Conservation (phyloP, 1,140 invertebrate genomes). For the Gryon sp. region DNA sequence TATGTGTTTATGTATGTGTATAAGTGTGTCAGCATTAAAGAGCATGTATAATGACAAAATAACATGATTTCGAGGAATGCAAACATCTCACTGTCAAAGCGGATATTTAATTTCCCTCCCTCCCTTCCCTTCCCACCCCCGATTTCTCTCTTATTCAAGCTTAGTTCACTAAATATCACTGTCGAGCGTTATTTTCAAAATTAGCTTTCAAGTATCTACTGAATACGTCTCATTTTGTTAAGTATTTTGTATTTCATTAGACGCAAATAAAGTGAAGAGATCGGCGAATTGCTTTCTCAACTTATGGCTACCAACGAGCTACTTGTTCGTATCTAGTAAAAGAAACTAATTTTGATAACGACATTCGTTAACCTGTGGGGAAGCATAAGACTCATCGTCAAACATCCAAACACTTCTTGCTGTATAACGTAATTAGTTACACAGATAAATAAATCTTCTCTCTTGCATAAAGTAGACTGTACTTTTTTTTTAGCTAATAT, state of each 20-base stretch:
- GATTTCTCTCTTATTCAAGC: no score
- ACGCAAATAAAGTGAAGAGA: neutral
- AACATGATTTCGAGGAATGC: conserved; percentile 16
- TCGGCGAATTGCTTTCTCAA: neutral
- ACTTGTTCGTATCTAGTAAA: neutral
- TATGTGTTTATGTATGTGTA: conserved; percentile 1
- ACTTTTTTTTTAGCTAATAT: no score
- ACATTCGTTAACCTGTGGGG: conserved; percentile 8
- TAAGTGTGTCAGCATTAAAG: conserved; percentile 13
- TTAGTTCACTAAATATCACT: conserved; percentile 26
- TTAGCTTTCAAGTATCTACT: conserved; percentile 9
- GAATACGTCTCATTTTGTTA: neutral
- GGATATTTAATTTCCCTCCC: conserved; percentile 8
- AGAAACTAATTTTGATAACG: conserved; percentile 28
- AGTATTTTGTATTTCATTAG: conserved; percentile 8
- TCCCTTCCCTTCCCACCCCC: neutral
- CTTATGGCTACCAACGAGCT: neutral
- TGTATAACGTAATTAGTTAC: conserved; percentile 8
- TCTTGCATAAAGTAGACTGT: neutral
- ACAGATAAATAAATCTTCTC: neutral
- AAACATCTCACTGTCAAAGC: conserved; percentile 34
- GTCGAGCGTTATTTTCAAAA: conserved; percentile 30
- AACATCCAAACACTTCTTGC: conserved; percentile 6
- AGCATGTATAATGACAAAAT: conserved; percentile 33
- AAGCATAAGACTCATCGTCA: conserved; percentile 21